Percentiles rank a stretch among this genome's conserved stretches.
Conservation (phyloP, 92 coral and sea anemone species). For the Heteractis magnifica region DNA sequence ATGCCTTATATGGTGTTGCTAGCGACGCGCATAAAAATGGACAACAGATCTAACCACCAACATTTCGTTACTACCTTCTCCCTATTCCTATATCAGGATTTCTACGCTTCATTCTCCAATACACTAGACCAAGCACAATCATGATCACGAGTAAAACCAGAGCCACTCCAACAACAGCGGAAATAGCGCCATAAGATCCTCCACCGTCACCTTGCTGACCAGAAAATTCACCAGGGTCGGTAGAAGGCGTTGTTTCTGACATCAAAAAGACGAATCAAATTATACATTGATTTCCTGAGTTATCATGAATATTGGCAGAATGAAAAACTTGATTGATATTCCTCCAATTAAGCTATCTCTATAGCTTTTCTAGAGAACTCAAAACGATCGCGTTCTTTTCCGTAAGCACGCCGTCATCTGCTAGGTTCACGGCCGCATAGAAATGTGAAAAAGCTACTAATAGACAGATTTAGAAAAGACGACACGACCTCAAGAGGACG, state of each 20-base stretch:
- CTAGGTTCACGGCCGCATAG: too few species aligned
- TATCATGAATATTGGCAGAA: too few species aligned
- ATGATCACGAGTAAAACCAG: conserved; percentile 46
- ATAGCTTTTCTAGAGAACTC: too few species aligned
- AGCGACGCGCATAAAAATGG: not conserved
- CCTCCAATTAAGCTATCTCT: too few species aligned
- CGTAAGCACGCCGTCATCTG: too few species aligned
- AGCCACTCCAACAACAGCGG: conserved; percentile 49
- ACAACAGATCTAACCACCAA: not conserved
- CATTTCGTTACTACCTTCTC: conserved; percentile 38
- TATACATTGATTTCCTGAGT: too few species aligned
- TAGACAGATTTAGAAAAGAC: too few species aligned
- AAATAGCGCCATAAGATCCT: conserved; percentile 20
- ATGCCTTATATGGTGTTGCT: too few species aligned
- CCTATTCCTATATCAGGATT: conserved; percentile 15
- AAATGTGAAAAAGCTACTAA: too few species aligned
- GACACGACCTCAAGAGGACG: too few species aligned
- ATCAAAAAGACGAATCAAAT: not conserved
- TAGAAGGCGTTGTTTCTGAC: conserved; percentile 31
- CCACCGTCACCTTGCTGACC: conserved; percentile 34
- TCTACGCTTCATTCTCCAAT: conserved; percentile 43
- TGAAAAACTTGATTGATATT: too few species aligned
- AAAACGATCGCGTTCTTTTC: too few species aligned
- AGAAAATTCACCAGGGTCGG: conserved; percentile 21
- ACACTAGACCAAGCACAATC: conserved; percentile 45